Base-by-base conservation (phyloP, 1,140 invertebrate species). In the Potamilus streckersoni region DNA sequence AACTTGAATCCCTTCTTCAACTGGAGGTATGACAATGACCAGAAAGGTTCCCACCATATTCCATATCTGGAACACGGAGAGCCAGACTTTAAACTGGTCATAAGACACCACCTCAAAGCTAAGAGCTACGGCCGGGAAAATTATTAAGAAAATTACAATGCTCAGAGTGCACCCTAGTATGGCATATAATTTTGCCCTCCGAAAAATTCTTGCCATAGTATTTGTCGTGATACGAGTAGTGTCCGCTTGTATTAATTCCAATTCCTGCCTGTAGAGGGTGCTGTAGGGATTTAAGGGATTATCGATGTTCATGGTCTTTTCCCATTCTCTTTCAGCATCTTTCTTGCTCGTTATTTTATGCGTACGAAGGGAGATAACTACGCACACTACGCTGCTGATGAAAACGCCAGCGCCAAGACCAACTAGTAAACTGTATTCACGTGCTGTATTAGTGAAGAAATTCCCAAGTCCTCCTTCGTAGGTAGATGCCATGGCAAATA, bases 221-320 rank as follows among this genome's bases (percentile, higher is more conserved):
- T 27, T 55, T 4, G 64, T 27, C 17, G 69, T 76, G 16, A 80
- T 57, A 14, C 61, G 31, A 16, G 16, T 61, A 2, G 19, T 17
- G 15, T 71, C 75, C 2, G 62, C 69, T n/a, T 80, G 70, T 55
- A 79, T 58, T 19, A 62, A 19, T 5, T 73, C 67, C 14, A 85
- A 69, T 56, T 88, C 81, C 27, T 87, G 76, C 58, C 80, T 73
- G 77, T 87, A 89, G 15, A 81, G 67, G 20, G 85, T 69, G 16
- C 78, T 71, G 87, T 88, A 90, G 16, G 89, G 87, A 31, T 78
- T 80, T 16, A 90, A 79, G 8, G 89, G 89, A 73, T 90, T 90
- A 73, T 90, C 89, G 61, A 90, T 90, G 60, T 86, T 82, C 17
- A 88, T 72, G 1, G 87, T 88, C 73, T 85, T 86, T 64, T 87